Evolutionary conservation across 2,888 invertebrate species (phyloP), one percentile per base, ranked within the genome.

Genomic region (Cryptus armator): DNA sequence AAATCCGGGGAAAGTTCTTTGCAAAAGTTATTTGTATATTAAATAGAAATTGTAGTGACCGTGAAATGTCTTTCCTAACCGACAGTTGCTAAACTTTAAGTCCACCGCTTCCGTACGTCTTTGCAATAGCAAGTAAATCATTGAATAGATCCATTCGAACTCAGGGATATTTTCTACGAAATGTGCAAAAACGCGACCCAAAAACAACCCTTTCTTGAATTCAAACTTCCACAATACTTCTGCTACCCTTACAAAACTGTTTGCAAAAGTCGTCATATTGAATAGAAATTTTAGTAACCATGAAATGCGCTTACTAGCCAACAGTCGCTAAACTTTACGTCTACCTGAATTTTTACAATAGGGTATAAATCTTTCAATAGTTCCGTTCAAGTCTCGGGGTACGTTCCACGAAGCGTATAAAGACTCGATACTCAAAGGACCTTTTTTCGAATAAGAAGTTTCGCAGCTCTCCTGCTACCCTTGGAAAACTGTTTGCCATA

Each of bases 401-500:
- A 19, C 32, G 14, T 68, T 43, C 70, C 37, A 64, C 16, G 1
- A 59, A 56, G 51, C 7, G 7, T 37, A 37, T 9, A 14, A 10
- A 12, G 14, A 29, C 24, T 7, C 12, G 10, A 19, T 14, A 29
- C 59, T 2, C 24, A 10, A 4, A 29, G 24, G 37, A 37, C 19
- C 12, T 24, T 59, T 66, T 66, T 66, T 1, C 3, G 12, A 44
- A 44, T 66, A 1, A n/a, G 9, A 51, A 86, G 87, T 88, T 87
- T 43, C 81, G n/a, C 29, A 3, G 6, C 19, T 9, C n/a, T 89
- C 74, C 89, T 91, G 75, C 37, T 85, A 48, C 48, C 90, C 89
- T 90, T 81, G n/a, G 81, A 85, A 70, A 84, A 78, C 84, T 90
- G 88, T 91, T 90, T 89, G 90, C 90, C 86, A 84, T 89, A 88